Evolutionary conservation across 2,113 vertebrate genomes (phyloP), one percentile per base, ranked within the genome.

Genomic region (Ivindomyrus marchei): DNA sequence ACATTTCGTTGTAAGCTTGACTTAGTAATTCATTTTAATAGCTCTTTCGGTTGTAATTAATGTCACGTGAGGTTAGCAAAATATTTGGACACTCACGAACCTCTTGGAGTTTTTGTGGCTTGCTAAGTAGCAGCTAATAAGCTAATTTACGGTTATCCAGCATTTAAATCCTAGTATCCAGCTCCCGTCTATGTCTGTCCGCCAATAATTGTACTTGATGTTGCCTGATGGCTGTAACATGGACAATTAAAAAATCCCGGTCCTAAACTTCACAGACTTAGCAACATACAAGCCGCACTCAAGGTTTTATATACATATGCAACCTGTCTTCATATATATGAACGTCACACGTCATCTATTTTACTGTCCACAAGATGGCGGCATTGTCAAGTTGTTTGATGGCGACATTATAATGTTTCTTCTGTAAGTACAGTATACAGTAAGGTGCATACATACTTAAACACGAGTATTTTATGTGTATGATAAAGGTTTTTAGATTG

Each of bases 361-460:
- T 24, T 50, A 27, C 85, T 49, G 89, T 92, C 92, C 94, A 95
- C 92, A 91, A 94, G 95, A 89, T 94, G 95, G 93, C 94, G 89
- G 4, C 83, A 92, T 92, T 91, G 93, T 90, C 74, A 24, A 90
- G 90, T 24, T 88, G 90, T 89, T 77, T 46, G 95, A 90, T 94
- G 94, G 93, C 94, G 90, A 9, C 83, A 92, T 92, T 91, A 92
- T 90, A 42, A 17, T 39, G 31, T 80, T 80, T 42, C 5, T 80
- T 80, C 36, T 6, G 36, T 80, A 80, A 80, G 74, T 39, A 10
- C 74, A 19, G 74, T 42, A 19, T 17, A 80, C 36, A 39, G 36
- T 19, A 80, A 5, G 19, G 4, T 80, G 36, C 36, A 80, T 42
- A 19, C 31, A 42, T 42, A 80, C 74, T 5, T 80, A 80, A 42